A percentile compares a stretch with the other conserved stretches of the same genome.
These are phyloP conservation scores for Aphelenchoides besseyi DNA, from an alignment of 1,140 invertebrate genomes.

Conservation along the genomic window DNA sequence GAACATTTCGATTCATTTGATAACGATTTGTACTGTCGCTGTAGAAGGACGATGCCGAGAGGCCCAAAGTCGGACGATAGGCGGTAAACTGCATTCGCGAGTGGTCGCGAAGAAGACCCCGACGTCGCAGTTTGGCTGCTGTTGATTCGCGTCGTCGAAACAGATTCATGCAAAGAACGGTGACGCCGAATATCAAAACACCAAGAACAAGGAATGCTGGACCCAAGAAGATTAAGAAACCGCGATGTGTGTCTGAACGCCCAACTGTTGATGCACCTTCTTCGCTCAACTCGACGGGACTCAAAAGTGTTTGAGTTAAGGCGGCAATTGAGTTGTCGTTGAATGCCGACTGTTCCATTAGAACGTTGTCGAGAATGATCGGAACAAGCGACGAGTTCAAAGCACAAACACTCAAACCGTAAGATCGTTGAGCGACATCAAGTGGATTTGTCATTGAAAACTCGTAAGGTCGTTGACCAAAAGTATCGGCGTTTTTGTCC, in stretches of 20 bases:
- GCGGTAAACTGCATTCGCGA: slow-evolving; percentile 26
- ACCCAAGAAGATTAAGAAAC: slow-evolving; percentile 28
- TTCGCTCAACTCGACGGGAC: slow-evolving; percentile 31
- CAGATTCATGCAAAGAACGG: slow-evolving; percentile 27
- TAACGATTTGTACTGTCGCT: slow-evolving; percentile 23
- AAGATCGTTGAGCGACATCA: slow-evolving; percentile 16
- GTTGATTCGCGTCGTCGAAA: slow-evolving; percentile 23
- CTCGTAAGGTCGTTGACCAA: slow-evolving; percentile 21
- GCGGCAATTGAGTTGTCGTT: slow-evolving; percentile 31
- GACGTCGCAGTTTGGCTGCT: slow-evolving; percentile 31
- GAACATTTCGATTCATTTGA: slow-evolving; percentile 25
- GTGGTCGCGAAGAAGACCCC: slow-evolving; percentile 28
- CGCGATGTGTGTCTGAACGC: slow-evolving; percentile 5
- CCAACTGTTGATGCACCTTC: not conserved
- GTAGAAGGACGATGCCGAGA: slow-evolving; percentile 24
- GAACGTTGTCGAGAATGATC: slow-evolving; percentile 28
- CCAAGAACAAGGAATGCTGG: slow-evolving; percentile 30
- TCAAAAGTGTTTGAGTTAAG: slow-evolving; percentile 30
- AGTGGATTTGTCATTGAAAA: slow-evolving; percentile 7
- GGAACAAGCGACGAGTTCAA: slow-evolving; percentile 30
- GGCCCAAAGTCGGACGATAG: slow-evolving; percentile 30
- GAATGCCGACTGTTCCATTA: slow-evolving; percentile 29
- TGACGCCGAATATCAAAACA: slow-evolving; percentile 25
- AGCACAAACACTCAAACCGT: slow-evolving; percentile 33
- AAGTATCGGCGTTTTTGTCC: slow-evolving; percentile 5